A percentile compares a stretch with the other conserved stretches of the same genome.
Evolutionary conservation across 2,888 invertebrate species (phyloP).

Genomic region (Leucania comma): DNA sequence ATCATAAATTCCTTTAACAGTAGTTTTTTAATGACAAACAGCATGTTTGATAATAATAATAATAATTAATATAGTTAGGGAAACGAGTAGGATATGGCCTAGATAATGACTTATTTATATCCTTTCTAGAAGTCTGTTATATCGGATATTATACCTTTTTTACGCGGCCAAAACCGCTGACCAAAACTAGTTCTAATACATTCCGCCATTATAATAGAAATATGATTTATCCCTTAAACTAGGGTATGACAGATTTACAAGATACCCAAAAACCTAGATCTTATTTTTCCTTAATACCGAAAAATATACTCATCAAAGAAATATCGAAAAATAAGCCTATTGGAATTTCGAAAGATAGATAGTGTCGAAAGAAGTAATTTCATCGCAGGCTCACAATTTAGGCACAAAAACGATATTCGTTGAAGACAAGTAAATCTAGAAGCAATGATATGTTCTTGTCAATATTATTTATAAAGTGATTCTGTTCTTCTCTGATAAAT

Average conservation of each 20-base stretch:
- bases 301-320: background rate
- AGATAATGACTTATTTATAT: too few species aligned
- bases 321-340: slow-evolving; percentile 5
- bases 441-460: background rate
- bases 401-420: background rate
- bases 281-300: too few species aligned
- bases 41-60: too few species aligned
- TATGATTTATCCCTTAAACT: background rate
- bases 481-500: background rate
- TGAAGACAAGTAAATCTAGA: background rate
- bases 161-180: background rate
- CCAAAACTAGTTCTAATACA: too few species aligned
- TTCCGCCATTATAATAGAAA: background rate
- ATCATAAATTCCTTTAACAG: too few species aligned
- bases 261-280: background rate
- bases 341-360: background rate
- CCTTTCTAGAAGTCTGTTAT: background rate
- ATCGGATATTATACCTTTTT: background rate
- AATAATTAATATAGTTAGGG: too few species aligned
- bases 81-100: too few species aligned
- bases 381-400: background rate
- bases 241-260: background rate
- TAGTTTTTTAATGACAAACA: too few species aligned
- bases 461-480: background rate
- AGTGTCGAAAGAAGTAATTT: slow-evolving; percentile 11